These are phyloP conservation scores for Nixonia krombeini DNA, from an alignment of 1,140 invertebrate genomes.

Conservation along the genomic window DNA sequence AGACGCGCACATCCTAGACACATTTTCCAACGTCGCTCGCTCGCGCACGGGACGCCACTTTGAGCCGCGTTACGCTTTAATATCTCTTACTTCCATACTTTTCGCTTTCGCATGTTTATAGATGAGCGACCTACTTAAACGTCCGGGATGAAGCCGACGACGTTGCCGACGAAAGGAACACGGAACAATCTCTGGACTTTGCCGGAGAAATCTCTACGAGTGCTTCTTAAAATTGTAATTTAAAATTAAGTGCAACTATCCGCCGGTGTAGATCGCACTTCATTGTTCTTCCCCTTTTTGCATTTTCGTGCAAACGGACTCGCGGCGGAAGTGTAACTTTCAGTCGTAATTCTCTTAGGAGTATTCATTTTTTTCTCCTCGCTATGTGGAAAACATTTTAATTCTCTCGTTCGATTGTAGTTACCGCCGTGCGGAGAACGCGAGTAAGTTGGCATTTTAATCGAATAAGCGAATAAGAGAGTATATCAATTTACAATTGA, in stretches of 20 bases:
- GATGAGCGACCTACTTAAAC: slow-evolving; percentile 51
- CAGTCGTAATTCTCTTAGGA: too few species aligned
- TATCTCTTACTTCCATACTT: slow-evolving; percentile 44
- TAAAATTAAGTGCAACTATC: background rate
- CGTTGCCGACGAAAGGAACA: slow-evolving; percentile 44
- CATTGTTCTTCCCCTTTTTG: too few species aligned
- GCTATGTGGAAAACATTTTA: too few species aligned
- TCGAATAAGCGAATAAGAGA: too few species aligned
- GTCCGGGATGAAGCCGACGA: slow-evolving; percentile 44
- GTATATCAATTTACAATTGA: too few species aligned
- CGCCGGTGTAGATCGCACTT: too few species aligned
- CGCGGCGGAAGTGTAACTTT: too few species aligned
- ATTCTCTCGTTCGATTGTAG: too few species aligned
- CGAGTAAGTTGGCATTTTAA: too few species aligned
- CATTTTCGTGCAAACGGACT: too few species aligned
- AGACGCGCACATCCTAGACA: slow-evolving; percentile 1
- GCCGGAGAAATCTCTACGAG: slow-evolving; percentile 23
- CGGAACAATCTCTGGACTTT: slow-evolving; percentile 36
- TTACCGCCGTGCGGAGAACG: too few species aligned
- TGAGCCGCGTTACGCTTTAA: slow-evolving; percentile 46
- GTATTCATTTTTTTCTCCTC: too few species aligned
- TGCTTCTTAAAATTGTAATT: background rate
- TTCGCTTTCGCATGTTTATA: slow-evolving; percentile 49
- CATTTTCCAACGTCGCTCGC: background rate
- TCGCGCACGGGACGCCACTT: slow-evolving; percentile 22